phyloP scores from a whole-genome alignment of 2,888 invertebrate genomes.

The Polydrusus pterygomalis region DNA sequence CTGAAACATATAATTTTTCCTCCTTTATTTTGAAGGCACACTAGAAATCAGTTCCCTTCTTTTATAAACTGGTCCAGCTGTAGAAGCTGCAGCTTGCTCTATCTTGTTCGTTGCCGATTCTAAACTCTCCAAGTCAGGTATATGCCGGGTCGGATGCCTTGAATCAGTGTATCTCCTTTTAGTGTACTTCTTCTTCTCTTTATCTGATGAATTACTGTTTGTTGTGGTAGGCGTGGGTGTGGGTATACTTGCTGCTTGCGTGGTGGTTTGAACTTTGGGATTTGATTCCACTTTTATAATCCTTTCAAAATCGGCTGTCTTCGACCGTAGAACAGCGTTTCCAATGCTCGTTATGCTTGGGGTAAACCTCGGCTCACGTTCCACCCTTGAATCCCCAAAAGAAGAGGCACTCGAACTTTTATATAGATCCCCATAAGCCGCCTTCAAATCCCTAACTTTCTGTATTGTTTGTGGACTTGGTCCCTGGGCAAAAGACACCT shows the following conservation, averaged over 20 bases:
- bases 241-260: constrained; percentile 63
- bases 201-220: constrained; percentile 59
- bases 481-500: constrained; percentile 75
- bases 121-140: constrained; percentile 75
- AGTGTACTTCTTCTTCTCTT: constrained; percentile 77
- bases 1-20: not conserved
- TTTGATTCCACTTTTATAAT: constrained; percentile 75
- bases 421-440: constrained; percentile 53
- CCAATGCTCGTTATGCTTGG: constrained; percentile 80
- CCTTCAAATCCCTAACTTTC: constrained; percentile 61
- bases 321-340: constrained; percentile 79
- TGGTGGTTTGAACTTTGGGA: constrained; percentile 70
- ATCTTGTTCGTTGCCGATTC: constrained; percentile 60
- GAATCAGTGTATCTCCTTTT: constrained; percentile 78
- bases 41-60: constrained; percentile 88
- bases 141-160: constrained; percentile 76
- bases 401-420: constrained; percentile 50
- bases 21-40: constrained; percentile 73
- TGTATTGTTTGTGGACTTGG: constrained; percentile 74
- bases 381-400: constrained; percentile 46
- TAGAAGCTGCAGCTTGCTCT: constrained; percentile 12
- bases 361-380: constrained; percentile 71
- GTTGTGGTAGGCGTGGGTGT: constrained; percentile 63
- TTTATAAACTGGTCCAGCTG: constrained; percentile 80
- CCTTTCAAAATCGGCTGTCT: constrained; percentile 81